Percentiles rank a stretch among this genome's conserved stretches.
phyloP scores from a whole-genome alignment of 1,140 invertebrate species.

The Acromyrmex charruanus region DNA sequence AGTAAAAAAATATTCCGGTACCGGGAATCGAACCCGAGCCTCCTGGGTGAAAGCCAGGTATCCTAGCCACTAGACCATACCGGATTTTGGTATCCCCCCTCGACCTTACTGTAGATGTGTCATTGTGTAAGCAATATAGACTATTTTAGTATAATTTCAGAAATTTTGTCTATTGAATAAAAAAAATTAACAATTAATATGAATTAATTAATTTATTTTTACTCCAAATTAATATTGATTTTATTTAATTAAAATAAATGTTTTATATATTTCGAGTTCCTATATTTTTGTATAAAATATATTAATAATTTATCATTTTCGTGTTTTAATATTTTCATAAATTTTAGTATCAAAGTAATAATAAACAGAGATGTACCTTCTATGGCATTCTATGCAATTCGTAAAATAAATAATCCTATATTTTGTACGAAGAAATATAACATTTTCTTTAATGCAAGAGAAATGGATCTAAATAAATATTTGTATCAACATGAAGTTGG shows the following conservation, averaged over 20 bases:
- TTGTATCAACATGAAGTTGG: neutral
- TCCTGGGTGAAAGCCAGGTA: constrained; percentile 42
- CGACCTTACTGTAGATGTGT: neutral
- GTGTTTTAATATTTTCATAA: neutral
- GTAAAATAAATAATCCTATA: neutral
- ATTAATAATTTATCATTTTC: constrained; percentile 3
- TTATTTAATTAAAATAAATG: neutral
- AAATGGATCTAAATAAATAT: constrained; percentile 3
- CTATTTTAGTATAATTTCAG: neutral
- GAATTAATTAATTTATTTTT: neutral
- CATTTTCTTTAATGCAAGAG: neutral
- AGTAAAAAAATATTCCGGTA: no score
- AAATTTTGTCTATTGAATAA: neutral
- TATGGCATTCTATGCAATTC: neutral
- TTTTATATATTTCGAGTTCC: neutral
- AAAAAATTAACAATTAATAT: neutral
- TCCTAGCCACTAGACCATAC: constrained; percentile 79
- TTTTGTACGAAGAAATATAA: neutral
- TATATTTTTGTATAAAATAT: constrained; percentile 7
- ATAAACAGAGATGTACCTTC: neutral
- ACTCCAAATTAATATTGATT: constrained; percentile 5
- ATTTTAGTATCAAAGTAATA: neutral
- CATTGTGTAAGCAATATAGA: neutral
- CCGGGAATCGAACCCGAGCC: no score
- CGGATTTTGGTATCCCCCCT: constrained; percentile 48